Base-by-base conservation (phyloP, 2,888 invertebrate species). In the Eupeodes latifasciatus region DNA sequence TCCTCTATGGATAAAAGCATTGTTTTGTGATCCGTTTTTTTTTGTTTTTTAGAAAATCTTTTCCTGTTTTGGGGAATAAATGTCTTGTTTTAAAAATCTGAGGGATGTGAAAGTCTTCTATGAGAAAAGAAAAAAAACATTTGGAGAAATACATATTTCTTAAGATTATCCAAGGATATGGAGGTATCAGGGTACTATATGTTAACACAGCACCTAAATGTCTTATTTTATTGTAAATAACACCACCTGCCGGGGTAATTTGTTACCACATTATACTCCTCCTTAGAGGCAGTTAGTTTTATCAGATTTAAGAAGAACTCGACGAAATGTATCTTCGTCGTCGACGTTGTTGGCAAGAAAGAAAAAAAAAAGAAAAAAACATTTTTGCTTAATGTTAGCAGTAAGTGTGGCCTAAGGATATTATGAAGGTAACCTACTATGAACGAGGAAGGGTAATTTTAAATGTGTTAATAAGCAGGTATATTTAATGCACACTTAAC, bases 191-290 rank as follows among this genome's bases (percentile, higher is more conserved):
- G 34, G 9, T 34, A 4, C 40, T 14, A 3, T 34, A 11, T 59
- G 27, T 27, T 12, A 57, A 57, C 27, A 36, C 34, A 36, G 9
- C 59, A 9, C 59, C 4, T 1, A 59, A 59, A 59, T 59, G n/a
- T 14, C n/a, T 36, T 34, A 57, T 57, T 27, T 34, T 59, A 14
- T 36, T 36, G 4, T n/a, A 36, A 59, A 59, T 59, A 14, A 34
- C 59, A 36, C 59, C 34, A 59, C 59, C 34, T 59, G 59, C 14
- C 4, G 14, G 14, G 7, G 14, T 14, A 59, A 59, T 59, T 34
- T 59, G 59, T 59, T 59, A 14, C 34, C 59, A 59, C 59, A 59
- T 59, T 36, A 40, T 40, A 59, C 36, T 59, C 34, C n/a, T 36
- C 9, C 9, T 9, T 0, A 9, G 9, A 7, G n/a, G 36, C 36